Percentiles rank a stretch among this genome's conserved stretches.
phyloP scores from a whole-genome alignment of 2,113 vertebrate genomes.

The Polypterus bichir region DNA sequence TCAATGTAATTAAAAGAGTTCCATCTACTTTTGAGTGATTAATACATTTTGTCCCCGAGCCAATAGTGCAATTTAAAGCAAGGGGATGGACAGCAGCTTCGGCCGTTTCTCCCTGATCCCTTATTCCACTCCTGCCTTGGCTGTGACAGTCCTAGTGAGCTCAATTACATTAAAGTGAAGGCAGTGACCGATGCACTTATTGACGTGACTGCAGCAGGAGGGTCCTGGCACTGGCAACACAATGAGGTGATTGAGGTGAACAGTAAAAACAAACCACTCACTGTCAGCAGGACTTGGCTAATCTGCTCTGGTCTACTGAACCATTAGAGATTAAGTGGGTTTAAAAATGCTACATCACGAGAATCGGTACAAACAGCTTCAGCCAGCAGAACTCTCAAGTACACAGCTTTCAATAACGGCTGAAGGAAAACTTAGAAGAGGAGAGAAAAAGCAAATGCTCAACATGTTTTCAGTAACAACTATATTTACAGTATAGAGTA shows the following conservation, averaged over 20 bases:
- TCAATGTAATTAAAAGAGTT: too few relatives aligned
- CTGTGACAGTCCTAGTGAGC: not conserved
- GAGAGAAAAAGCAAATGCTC: too few relatives aligned
- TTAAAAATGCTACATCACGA: not conserved
- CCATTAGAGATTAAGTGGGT: not conserved
- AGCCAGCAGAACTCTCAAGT: not conserved
- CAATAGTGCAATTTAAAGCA: too few relatives aligned
- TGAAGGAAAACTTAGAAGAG: too few relatives aligned
- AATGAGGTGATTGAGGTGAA: constrained; percentile 12
- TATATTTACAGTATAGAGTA: too few relatives aligned
- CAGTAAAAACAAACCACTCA: constrained; percentile 11
- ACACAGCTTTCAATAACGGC: too few relatives aligned
- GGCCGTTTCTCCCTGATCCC: too few relatives aligned
- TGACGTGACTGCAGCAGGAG: constrained; percentile 20
- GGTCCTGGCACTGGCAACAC: constrained; percentile 5
- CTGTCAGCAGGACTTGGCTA: constrained; percentile 19
- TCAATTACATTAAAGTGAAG: constrained; percentile 1
- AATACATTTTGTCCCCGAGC: too few relatives aligned
- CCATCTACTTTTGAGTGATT: too few relatives aligned
- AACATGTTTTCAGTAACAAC: too few relatives aligned
- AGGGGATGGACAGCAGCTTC: too few relatives aligned
- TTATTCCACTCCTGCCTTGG: too few relatives aligned
- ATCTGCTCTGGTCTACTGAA: constrained; percentile 6
- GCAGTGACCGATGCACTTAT: constrained; percentile 14
- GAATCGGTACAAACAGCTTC: not conserved